Conservation (phyloP, 1,140 invertebrate genomes). For the Camponotus vicinus region DNA sequence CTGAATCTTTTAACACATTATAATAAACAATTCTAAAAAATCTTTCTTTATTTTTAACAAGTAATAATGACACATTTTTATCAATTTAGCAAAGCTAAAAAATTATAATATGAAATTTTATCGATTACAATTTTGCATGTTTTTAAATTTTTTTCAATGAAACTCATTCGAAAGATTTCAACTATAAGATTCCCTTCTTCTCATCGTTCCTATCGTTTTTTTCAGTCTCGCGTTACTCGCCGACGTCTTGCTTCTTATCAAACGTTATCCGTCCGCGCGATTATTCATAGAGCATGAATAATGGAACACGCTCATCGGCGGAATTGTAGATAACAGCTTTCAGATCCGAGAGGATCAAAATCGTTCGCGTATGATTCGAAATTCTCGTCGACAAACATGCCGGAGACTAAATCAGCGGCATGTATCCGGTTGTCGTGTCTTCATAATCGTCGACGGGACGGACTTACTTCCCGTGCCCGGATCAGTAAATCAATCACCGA, state of each 20-base stretch:
- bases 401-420: not conserved
- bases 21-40: not conserved
- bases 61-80: not conserved
- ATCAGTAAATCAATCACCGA: constrained; percentile 36
- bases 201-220: constrained; percentile 17
- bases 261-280: constrained; percentile 33
- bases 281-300: constrained; percentile 60
- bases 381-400: not conserved
- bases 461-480: not conserved
- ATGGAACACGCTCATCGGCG: constrained; percentile 39
- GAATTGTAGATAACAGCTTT: constrained; percentile 51
- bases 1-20: not conserved
- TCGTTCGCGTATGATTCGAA: not conserved
- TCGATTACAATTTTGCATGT: not conserved
- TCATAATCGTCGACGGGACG: constrained; percentile 6
- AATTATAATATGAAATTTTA: not conserved
- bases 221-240: constrained; percentile 22
- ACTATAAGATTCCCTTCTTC: not conserved
- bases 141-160: not conserved
- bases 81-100: not conserved
- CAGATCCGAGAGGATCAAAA: constrained; percentile 25
- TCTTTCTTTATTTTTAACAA: not conserved
- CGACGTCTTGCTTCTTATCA: not conserved
- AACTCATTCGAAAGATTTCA: not conserved
- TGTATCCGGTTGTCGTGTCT: not conserved